Percentiles rank a stretch among this genome's conserved stretches.
phyloP scores from a whole-genome alignment of 2,888 invertebrate genomes.

The Cephus runcator region DNA sequence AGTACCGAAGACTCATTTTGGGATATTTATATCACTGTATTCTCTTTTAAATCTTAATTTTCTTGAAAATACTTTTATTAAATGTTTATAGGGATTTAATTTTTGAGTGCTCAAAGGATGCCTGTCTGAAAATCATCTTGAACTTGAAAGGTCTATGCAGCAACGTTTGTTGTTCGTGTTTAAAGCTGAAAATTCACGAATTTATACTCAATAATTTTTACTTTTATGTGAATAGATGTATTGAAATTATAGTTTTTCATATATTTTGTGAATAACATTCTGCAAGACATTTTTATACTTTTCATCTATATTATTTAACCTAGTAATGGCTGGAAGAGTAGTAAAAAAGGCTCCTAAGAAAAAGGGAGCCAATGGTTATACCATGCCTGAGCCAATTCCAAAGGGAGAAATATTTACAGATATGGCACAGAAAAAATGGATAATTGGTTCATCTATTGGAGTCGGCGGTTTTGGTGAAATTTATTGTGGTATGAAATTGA shows the following conservation, averaged over 20 bases:
- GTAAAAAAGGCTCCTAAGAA: constrained; percentile 56
- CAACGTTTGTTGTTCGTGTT: background rate
- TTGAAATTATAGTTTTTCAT: background rate
- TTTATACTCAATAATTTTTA: background rate
- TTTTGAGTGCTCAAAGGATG: background rate
- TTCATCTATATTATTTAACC: constrained; percentile 24
- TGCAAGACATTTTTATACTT: background rate
- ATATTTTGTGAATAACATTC: background rate
- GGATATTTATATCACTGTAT: background rate
- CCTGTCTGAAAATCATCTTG: background rate
- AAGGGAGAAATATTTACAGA: constrained; percentile 83
- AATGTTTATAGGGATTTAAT: background rate
- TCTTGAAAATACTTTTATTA: background rate
- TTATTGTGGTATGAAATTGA: constrained; percentile 79
- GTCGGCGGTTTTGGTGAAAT: constrained; percentile 95
- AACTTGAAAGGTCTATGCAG: background rate
- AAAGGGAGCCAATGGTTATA: constrained; percentile 66
- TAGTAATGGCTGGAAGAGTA: constrained; percentile 48
- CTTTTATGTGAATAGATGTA: background rate
- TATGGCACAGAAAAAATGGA: constrained; percentile 83
- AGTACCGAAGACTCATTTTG: background rate
- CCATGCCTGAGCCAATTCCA: constrained; percentile 79
- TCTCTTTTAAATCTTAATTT: background rate
- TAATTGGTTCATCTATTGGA: constrained; percentile 87
- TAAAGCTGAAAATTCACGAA: background rate